These are phyloP conservation scores for Anthopleura xanthogrammica DNA, from an alignment of 92 coral and sea anemone species.

Conservation along the genomic window DNA sequence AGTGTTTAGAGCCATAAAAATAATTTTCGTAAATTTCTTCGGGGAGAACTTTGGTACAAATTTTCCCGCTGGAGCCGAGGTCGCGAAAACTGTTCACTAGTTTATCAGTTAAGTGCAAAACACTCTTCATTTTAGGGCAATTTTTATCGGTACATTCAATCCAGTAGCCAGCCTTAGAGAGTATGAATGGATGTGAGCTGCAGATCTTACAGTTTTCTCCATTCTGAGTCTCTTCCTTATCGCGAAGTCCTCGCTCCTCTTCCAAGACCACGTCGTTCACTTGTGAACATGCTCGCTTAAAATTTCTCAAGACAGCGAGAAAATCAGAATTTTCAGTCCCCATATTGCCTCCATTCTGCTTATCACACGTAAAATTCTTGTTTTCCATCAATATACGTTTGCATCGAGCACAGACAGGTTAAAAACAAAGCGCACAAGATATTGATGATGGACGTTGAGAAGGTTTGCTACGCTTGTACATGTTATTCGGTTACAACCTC, in stretches of 20 bases:
- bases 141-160: conserved; percentile 63
- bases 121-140: conserved; percentile 46
- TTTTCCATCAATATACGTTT: conserved; percentile 34
- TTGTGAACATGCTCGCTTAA: conserved; percentile 45
- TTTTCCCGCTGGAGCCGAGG: conserved; percentile 53
- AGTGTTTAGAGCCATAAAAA: conserved; percentile 93
- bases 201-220: conserved; percentile 42
- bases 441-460: conserved; percentile 5
- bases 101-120: conserved; percentile 25
- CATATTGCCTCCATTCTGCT: conserved; percentile 19
- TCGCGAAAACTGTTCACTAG: conserved; percentile 53
- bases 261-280: conserved; percentile 6
- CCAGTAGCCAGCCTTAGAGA: conserved; percentile 53
- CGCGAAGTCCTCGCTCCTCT: background rate
- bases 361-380: conserved; percentile 17
- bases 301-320: conserved; percentile 30
- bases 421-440: background rate
- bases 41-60: conserved; percentile 38
- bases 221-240: conserved; percentile 4
- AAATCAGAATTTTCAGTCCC: conserved; percentile 21
- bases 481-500: too few relatives aligned
- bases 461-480: background rate
- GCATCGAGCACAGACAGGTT: conserved; percentile 7
- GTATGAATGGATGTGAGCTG: conserved; percentile 48
- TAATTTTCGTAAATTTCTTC: conserved; percentile 79